These are phyloP conservation scores for Eulithis prunata DNA, from an alignment of 2,888 invertebrate genomes.

Conservation along the genomic window DNA sequence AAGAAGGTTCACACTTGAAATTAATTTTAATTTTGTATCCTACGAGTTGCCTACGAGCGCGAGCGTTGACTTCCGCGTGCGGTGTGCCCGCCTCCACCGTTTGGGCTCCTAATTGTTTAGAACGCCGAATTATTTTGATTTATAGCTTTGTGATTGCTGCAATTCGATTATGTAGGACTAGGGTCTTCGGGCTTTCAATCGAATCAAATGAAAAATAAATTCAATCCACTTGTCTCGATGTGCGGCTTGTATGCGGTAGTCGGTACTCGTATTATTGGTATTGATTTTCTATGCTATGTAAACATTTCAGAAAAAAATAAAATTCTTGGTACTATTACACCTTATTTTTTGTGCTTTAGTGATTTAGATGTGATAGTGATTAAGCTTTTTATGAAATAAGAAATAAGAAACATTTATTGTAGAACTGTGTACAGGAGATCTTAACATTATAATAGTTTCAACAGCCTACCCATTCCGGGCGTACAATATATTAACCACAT, in stretches of 20 bases:
- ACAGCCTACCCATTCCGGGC: too few species aligned
- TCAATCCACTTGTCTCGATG: conserved; percentile 58
- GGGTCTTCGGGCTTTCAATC: conserved; percentile 69
- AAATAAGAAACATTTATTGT: too few species aligned
- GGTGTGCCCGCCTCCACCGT: conserved; percentile 59
- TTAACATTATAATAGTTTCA: too few species aligned
- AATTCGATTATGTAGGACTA: conserved; percentile 75
- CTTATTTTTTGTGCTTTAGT: too few species aligned
- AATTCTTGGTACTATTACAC: too few species aligned
- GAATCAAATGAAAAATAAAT: conserved; percentile 80
- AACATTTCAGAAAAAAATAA: too few species aligned
- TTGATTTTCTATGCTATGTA: too few species aligned
- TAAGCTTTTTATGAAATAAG: too few species aligned
- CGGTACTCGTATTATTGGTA: neutral
- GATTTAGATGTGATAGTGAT: too few species aligned
- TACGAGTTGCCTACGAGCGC: conserved; percentile 33
- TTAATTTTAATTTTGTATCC: conserved; percentile 48
- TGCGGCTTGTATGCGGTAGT: neutral
- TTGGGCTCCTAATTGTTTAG: conserved; percentile 74
- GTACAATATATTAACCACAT: too few species aligned
- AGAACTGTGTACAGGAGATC: too few species aligned
- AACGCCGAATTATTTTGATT: conserved; percentile 82
- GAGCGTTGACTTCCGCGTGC: conserved; percentile 38
- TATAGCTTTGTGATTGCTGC: conserved; percentile 81
- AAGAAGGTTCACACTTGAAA: conserved; percentile 42